Evolutionary conservation across 2,113 vertebrate genomes (phyloP).

Genomic region (Albula goreensis): DNA sequence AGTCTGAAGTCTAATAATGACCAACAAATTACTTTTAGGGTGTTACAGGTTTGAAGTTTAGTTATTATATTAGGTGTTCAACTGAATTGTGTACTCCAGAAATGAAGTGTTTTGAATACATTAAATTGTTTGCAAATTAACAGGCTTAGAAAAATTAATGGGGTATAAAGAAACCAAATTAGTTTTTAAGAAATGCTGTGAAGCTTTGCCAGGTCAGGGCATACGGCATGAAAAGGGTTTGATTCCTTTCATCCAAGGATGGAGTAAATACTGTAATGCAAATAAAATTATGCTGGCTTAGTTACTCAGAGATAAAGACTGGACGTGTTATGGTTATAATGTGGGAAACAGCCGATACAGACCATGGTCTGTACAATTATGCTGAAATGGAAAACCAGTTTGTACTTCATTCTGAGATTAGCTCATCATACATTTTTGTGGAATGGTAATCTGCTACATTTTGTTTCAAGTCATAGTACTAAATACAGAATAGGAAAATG

Average conservation of each 20-base stretch:
- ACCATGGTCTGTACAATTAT: constrained; percentile 12
- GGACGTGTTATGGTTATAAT: not conserved
- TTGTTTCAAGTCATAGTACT: not conserved
- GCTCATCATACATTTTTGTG: not conserved
- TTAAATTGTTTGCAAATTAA: not conserved
- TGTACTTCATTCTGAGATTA: not conserved
- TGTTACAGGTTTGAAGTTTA: not conserved
- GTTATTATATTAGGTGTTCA: constrained; percentile 1
- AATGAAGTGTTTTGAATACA: not conserved
- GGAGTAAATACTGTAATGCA: not conserved
- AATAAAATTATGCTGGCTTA: not conserved
- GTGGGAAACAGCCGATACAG: constrained; percentile 17
- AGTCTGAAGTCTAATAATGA: not conserved
- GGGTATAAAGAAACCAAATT: not conserved
- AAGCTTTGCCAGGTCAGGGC: not conserved
- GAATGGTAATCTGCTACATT: not conserved
- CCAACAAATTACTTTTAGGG: not conserved
- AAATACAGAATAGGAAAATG: not conserved
- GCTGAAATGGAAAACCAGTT: not conserved
- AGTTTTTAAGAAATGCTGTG: not conserved
- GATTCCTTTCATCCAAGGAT: not conserved
- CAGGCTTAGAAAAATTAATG: not conserved
- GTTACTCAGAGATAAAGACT: not conserved
- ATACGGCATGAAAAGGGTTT: not conserved
- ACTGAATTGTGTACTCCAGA: not conserved